Evolutionary conservation across 2,797 vertebrate species (phyloP).

Genomic region (Sebastes taczanowskii): DNA sequence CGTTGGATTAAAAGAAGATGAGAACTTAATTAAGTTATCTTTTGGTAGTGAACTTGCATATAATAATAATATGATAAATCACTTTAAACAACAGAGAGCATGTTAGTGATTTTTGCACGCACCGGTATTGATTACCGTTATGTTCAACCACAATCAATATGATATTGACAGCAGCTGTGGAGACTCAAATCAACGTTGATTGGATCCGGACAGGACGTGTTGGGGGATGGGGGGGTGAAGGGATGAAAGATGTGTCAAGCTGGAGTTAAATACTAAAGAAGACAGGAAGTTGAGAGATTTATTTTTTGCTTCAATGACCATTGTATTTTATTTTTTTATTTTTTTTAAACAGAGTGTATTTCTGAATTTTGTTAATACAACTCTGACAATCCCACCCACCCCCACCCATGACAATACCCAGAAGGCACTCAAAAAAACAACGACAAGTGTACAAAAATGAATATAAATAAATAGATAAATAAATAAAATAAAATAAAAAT

Average conservation of each 20-base stretch:
- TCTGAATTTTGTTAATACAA: too few species aligned
- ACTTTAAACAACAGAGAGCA: not conserved
- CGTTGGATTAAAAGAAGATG: not conserved
- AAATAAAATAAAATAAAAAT: too few species aligned
- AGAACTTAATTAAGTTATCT: too few species aligned
- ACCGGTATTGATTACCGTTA: not conserved
- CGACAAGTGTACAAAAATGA: too few species aligned
- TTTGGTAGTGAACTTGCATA: not conserved
- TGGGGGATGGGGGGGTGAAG: constrained; percentile 61
- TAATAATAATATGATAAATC: not conserved
- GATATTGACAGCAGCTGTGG: not conserved
- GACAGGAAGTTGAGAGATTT: constrained; percentile 20
- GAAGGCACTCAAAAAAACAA: too few species aligned
- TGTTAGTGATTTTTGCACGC: not conserved
- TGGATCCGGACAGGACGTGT: constrained; percentile 48
- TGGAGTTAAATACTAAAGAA: rapidly evolving
- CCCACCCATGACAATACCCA: too few species aligned
- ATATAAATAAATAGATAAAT: too few species aligned
- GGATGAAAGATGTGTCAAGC: not conserved
- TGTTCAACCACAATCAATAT: not conserved
- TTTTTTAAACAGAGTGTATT: too few species aligned
- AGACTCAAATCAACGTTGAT: constrained; percentile 29
- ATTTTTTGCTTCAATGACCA: too few species aligned
- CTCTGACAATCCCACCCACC: too few species aligned
- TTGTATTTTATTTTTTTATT: too few species aligned